These are phyloP conservation scores for Periplaneta americana DNA, from an alignment of 1,140 invertebrate genomes.

Conservation along the genomic window DNA sequence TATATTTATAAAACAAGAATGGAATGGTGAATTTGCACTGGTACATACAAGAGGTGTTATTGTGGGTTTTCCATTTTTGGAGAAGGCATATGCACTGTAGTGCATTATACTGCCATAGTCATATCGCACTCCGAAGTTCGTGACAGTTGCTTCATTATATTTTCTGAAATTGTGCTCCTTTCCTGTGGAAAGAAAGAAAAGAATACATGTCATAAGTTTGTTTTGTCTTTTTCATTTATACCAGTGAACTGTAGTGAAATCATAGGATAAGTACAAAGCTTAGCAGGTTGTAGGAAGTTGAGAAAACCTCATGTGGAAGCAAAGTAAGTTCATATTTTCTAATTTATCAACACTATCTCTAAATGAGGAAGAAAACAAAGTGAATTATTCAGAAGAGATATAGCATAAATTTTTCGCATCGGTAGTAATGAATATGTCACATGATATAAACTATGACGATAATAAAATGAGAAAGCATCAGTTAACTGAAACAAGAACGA, in stretches of 20 bases:
- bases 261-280: not conserved
- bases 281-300: not conserved
- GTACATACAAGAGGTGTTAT: constrained; percentile 55
- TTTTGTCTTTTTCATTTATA: not conserved
- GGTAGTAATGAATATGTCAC: too few relatives aligned
- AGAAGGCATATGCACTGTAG: constrained; percentile 72
- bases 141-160: constrained; percentile 47
- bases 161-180: constrained; percentile 64
- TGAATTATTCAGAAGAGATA: not conserved
- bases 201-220: not conserved
- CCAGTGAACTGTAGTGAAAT: not conserved
- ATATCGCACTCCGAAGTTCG: constrained; percentile 55
- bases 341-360: not conserved
- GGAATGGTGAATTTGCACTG: not conserved
- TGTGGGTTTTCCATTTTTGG: constrained; percentile 62
- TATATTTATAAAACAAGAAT: not conserved
- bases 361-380: not conserved
- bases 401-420: too few relatives aligned
- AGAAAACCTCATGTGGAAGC: not conserved
- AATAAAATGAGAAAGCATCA: too few relatives aligned
- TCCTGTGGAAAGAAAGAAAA: constrained; percentile 32
- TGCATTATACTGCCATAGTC: constrained; percentile 84
- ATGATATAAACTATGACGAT: too few relatives aligned
- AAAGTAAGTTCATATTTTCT: not conserved
- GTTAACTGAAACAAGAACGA: too few relatives aligned